phyloP scores from a whole-genome alignment of 2,113 vertebrate species.

The Sinocyclocheilus anshuiensis region DNA sequence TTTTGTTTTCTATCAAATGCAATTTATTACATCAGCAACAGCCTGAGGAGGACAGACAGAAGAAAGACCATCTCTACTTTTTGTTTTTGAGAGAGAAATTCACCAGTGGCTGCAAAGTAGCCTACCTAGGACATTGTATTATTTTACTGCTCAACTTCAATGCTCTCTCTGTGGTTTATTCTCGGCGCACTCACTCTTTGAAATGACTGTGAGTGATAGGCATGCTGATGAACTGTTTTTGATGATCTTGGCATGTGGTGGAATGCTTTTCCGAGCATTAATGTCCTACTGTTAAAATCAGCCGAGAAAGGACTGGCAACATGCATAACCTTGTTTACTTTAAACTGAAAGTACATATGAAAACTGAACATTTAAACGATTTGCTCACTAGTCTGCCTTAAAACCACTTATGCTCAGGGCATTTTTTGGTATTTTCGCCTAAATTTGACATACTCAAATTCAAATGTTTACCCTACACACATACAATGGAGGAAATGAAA shows the following conservation, averaged over 20 bases:
- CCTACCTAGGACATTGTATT: constrained; percentile 51
- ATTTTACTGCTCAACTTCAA: constrained; percentile 46
- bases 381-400: background rate
- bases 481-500: too few relatives aligned
- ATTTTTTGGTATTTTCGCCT: too few relatives aligned
- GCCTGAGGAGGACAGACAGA: background rate
- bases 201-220: constrained; percentile 34
- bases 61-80: constrained; percentile 32
- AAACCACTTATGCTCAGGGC: too few relatives aligned
- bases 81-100: constrained; percentile 19
- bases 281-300: constrained; percentile 39
- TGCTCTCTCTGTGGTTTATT: constrained; percentile 38
- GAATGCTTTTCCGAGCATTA: constrained; percentile 35
- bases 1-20: too few relatives aligned
- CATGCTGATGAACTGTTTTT: constrained; percentile 50
- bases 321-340: background rate
- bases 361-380: background rate
- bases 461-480: too few relatives aligned
- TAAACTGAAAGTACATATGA: background rate
- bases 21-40: background rate
- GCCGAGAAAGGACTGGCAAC: background rate
- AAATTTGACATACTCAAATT: too few relatives aligned
- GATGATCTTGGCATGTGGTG: constrained; percentile 43
- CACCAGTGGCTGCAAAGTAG: constrained; percentile 47
- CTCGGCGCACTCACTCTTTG: constrained; percentile 31